Base-by-base conservation (phyloP, 2,888 invertebrate genomes). In the Epirrhoe tristata region DNA sequence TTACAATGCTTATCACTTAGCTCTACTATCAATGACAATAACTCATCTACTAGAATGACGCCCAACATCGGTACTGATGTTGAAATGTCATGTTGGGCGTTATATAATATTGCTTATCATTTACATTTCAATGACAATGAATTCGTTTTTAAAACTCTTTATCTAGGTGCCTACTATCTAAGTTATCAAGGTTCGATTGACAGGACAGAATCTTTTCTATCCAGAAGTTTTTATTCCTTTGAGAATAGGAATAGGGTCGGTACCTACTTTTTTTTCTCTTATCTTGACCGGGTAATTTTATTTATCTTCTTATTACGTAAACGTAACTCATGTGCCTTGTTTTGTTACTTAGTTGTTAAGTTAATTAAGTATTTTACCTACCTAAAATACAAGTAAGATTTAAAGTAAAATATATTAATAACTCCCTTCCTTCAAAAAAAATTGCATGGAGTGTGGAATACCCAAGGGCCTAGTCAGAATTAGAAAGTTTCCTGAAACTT, bases 271-370 rank as follows among this genome's bases (percentile, higher is more conserved):
- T 43, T 17, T 0, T 12, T 57, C 48, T 14, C 1, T 1, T 48
- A 16, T 48, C 6, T 48, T 16, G 14, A 1, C 48, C 48, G 16
- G 7, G 5, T 48, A 14, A 48, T 48, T 16, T 54, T 36, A 36
- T 14, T n/a, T 14, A 53, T 1, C 36, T 16, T 16, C 3, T 10
- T n/a, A 12, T 0, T 52, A 52, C 24, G 7, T 46, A 72, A 60
- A 50, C 46, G 57, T 65, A 63, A 61, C 48, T 32, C 46, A 70
- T 63, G 71, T 74, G 73, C 71, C 77, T 80, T 76, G 78, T 79
- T 69, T 78, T 73, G 79, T 81, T 69, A 74, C 70, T 72, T 74
- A 77, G 70, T 74, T 61, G 67, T 61, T 72, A 71, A 46, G 55
- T 48, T 65, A 66, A 57, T 51, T 52, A 46, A 50, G 48, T 48